Base-by-base conservation (phyloP, 2,797 vertebrate species). In the Lagocephalus sceleratus region DNA sequence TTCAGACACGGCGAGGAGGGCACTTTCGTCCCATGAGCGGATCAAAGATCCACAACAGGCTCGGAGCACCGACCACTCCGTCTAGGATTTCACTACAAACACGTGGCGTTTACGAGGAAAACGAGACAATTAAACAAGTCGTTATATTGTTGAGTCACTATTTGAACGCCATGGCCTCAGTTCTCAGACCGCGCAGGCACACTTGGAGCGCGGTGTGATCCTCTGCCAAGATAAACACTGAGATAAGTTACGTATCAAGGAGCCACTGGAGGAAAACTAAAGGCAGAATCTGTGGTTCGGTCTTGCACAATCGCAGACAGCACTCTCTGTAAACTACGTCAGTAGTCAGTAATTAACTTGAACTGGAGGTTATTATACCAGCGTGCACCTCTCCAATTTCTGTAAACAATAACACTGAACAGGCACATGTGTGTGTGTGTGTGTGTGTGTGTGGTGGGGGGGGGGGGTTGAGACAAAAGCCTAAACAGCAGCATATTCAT, bases 281-380 rank as follows among this genome's bases (percentile, higher is more conserved):
- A 63, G 40, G 56, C 57, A 14, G 46, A 50, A 51, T n/a, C 22
- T 32, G 3, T 3, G 32, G 54, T 54, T 63, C 45, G 49, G 52
- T 41, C 51, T 54, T 67, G 51, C 22, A n/a, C 77, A 73, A 73
- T 70, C 54, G 65, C 60, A 15, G 17, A 1, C 20, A 60, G 51
- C 23, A 40, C 50, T 68, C 59, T 60, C 71, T 64, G 68, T 49
- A 81, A 75, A 63, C 55, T 50, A 38, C 51, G 63, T 52, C 57
- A 75, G 68, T 66, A 69, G 77, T 80, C 76, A 77, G 81, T 81
- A 84, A 86, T 89, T 84, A 87, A 88, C 76, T 77, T 68, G 40
- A 86, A 82, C 68, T 67, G 64, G 46, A 84, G 71, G 83, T 77
- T 75, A 84, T 84, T 83, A 79, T 68, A 79, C 76, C 25, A 60